Evolutionary conservation across 2,113 vertebrate species (phyloP).

Genomic region (Chamaetylas fuelleborni): DNA sequence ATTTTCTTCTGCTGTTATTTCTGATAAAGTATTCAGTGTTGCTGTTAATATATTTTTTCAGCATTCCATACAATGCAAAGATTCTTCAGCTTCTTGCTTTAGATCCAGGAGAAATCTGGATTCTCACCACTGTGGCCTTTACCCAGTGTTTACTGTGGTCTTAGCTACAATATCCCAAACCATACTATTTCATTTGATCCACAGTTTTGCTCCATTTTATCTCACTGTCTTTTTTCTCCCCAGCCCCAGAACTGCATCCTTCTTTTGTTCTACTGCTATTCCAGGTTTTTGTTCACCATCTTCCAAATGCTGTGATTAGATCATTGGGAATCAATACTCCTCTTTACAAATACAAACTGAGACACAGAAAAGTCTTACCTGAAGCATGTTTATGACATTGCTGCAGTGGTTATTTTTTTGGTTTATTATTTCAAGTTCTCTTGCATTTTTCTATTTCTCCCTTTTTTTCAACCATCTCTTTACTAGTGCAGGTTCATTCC

Average conservation of each 20-base stretch:
- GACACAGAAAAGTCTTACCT: neutral
- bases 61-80: neutral
- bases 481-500: neutral
- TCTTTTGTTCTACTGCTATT: neutral
- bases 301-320: neutral
- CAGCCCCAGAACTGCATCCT: neutral
- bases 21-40: neutral
- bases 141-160: neutral
- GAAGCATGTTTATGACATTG: neutral
- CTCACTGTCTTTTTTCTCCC: neutral
- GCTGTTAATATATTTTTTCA: neutral
- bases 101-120: slow-evolving; percentile 5
- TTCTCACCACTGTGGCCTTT: slow-evolving; percentile 48
- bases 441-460: neutral
- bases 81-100: neutral
- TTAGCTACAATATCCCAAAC: neutral
- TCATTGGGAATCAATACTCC: neutral
- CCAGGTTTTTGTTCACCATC: neutral
- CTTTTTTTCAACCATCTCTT: neutral
- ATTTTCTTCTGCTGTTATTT: neutral
- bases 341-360: neutral
- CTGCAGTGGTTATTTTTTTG: neutral
- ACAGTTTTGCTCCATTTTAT: neutral
- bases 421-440: neutral
- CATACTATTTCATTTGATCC: neutral